Conservation (phyloP, 2,888 invertebrate species). For the Cheiracanthium punctorium region DNA sequence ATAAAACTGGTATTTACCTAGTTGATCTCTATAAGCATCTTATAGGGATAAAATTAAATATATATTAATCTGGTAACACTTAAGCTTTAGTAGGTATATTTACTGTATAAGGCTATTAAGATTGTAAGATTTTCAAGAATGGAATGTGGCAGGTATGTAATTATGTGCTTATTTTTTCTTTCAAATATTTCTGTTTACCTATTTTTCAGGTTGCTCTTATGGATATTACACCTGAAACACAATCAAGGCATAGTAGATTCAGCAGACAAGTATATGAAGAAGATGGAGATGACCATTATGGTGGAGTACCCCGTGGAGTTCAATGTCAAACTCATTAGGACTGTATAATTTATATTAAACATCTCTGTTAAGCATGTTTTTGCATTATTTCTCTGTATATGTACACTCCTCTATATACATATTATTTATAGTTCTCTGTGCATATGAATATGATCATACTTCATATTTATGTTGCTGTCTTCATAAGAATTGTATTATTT, state of each 20-base stretch:
- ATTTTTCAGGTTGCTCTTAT: constrained; percentile 81
- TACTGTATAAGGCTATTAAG: too few relatives aligned
- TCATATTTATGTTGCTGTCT: neutral
- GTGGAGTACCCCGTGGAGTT: constrained; percentile 80
- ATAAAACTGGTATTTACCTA: too few relatives aligned
- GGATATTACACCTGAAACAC: constrained; percentile 87
- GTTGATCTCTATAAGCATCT: too few relatives aligned
- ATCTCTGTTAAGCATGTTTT: neutral
- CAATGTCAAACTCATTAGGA: constrained; percentile 72
- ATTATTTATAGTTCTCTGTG: constrained; percentile 7
- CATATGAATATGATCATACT: neutral
- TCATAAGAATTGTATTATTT: neutral
- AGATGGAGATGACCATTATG: constrained; percentile 82
- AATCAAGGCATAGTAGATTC: constrained; percentile 80
- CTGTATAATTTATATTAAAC: constrained; percentile 5
- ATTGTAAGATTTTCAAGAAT: too few relatives aligned
- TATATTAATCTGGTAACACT: too few relatives aligned
- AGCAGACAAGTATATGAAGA: constrained; percentile 79
- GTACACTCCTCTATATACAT: neutral
- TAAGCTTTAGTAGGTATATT: too few relatives aligned
- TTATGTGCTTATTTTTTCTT: too few relatives aligned
- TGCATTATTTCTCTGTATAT: neutral
- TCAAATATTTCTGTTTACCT: neutral
- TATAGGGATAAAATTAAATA: too few relatives aligned
- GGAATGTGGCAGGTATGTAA: too few relatives aligned